phyloP scores from a whole-genome alignment of 2,888 invertebrate genomes.

The Diaperis boleti region DNA sequence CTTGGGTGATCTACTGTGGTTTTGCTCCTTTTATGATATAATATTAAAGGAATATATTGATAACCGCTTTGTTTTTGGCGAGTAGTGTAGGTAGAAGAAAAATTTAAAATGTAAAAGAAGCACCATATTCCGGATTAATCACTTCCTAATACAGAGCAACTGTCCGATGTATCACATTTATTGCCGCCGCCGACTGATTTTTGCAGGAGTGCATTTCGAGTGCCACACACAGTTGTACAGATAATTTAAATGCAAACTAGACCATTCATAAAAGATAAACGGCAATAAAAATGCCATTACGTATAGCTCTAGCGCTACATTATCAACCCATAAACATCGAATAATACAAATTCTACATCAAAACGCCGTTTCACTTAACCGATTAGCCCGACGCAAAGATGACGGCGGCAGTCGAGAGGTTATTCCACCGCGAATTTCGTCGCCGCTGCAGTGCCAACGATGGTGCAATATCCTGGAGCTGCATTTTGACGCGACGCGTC shows the following conservation, averaged over 20 bases:
- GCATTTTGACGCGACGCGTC: constrained; percentile 28
- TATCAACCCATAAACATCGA: constrained; percentile 22
- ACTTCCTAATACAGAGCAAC: no score
- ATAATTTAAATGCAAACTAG: constrained; percentile 27
- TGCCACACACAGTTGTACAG: constrained; percentile 8
- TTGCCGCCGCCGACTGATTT: no score
- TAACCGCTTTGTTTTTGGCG: no score
- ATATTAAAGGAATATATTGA: no score
- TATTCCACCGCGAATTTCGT: constrained; percentile 5
- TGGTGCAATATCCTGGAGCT: constrained; percentile 21
- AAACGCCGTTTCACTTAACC: neutral
- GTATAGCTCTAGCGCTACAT: constrained; percentile 15
- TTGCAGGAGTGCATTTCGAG: no score
- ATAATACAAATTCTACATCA: constrained; percentile 35
- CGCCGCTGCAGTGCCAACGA: neutral
- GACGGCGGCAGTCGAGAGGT: neutral
- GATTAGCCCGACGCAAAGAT: neutral
- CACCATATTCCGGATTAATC: no score
- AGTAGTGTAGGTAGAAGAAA: no score
- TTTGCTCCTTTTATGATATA: no score
- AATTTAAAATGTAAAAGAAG: no score
- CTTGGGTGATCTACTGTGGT: no score
- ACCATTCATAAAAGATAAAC: constrained; percentile 23
- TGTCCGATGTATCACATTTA: no score
- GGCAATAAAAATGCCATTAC: constrained; percentile 33